Conservation (phyloP, 2,113 vertebrate genomes). For the Tor tambroides region DNA sequence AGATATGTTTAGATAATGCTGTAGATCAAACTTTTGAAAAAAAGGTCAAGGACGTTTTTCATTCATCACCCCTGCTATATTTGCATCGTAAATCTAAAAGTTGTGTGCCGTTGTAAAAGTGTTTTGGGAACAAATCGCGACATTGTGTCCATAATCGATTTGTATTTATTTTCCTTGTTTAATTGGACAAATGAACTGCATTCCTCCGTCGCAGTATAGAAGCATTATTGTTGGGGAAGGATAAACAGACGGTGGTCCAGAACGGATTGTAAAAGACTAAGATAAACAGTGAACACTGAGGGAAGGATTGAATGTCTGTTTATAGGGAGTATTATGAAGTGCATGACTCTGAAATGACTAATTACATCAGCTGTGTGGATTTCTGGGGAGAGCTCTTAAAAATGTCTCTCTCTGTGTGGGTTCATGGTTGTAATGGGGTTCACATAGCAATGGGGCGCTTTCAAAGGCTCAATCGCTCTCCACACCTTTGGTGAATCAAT, state of each 20-base stretch:
- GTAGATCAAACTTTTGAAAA: slow-evolving; percentile 54
- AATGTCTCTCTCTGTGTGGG: neutral
- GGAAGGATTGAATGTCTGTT: slow-evolving; percentile 85
- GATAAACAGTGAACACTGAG: slow-evolving; percentile 78
- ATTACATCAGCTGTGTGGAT: slow-evolving; percentile 74
- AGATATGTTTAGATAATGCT: slow-evolving; percentile 56
- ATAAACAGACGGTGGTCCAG: slow-evolving; percentile 72
- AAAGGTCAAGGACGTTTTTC: slow-evolving; percentile 38
- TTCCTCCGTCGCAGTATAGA: slow-evolving; percentile 67
- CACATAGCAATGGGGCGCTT: slow-evolving; percentile 14
- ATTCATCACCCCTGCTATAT: slow-evolving; percentile 41
- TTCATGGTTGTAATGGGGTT: neutral
- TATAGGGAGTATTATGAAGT: slow-evolving; percentile 78
- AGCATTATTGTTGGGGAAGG: slow-evolving; percentile 74
- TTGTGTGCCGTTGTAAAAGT: slow-evolving; percentile 49
- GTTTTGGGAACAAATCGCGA: slow-evolving; percentile 56
- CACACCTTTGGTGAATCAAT: slow-evolving; percentile 11
- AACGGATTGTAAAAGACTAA: slow-evolving; percentile 71
- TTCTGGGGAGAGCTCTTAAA: slow-evolving; percentile 57
- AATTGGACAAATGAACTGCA: slow-evolving; percentile 73
- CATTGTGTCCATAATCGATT: slow-evolving; percentile 47
- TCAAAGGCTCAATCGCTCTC: neutral
- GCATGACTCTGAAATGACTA: slow-evolving; percentile 73
- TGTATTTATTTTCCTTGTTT: slow-evolving; percentile 74
- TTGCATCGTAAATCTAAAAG: slow-evolving; percentile 50